Evolutionary conservation across 2,113 vertebrate species (phyloP), one percentile per base, ranked within the genome.

Genomic region (Cisticola juncidis): DNA sequence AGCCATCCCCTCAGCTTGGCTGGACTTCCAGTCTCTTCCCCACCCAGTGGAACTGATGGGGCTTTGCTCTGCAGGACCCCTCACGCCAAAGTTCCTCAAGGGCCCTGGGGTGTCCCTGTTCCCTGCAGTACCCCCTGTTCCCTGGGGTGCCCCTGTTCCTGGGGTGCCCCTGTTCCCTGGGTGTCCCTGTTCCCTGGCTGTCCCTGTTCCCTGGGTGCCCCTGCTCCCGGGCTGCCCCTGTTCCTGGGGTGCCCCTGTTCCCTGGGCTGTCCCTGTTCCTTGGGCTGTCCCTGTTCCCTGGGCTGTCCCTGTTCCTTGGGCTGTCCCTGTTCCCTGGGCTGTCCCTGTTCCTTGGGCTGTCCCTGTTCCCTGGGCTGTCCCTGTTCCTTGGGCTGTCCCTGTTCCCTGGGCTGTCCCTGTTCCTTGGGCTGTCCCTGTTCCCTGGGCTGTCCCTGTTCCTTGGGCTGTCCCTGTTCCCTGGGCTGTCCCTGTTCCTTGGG

Each of bases 21-120:
- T 4, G 10, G 47, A 29, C 17, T 69, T 69, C 17, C 62, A 79
- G 23, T 11, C 53, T 38, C 45, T 18, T 51, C 35, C 12, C 12
- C 3, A 0, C 9, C 15, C 42, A 28, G 47, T n/a, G 28, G 24
- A 51, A 28, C 14, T 0, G 0, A 66, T 6, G 29, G 21, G 54
- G 19, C 58, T 88, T 45, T 51, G 25, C 22, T 47, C 44, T 85
- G 79, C n/a, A 74, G 42, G 48, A 47, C 6, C 12, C 40, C 19
- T 44, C 12, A 1, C 9, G 11, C 51, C 33, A 45, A 17, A 23
- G 7, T 42, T 80, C 48, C 58, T 40, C 72, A 65, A 77, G 42
- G 15, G 12, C 22, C 58, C 47, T 14, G 12, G 10, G 3, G 7
- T 9, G 9, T 24, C 14, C 50, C 48, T n/a, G 26, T 9, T 73